Evolutionary conservation across 2,113 vertebrate species (phyloP).

Genomic region (Xenopus borealis): DNA sequence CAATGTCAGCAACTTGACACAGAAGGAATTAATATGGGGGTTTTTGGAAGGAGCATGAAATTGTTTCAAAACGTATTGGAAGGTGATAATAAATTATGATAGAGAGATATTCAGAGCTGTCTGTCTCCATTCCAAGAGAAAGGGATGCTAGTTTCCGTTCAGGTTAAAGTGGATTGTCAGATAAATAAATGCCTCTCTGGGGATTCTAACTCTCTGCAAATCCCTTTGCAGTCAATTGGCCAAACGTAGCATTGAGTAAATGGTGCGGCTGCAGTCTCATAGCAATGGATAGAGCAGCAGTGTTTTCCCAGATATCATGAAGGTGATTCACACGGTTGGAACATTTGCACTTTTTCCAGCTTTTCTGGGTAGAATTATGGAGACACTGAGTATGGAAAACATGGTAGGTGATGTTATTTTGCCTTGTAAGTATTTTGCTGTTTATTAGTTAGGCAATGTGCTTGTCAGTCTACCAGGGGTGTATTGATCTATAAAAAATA

Average conservation of each 20-base stretch:
- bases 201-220: constrained; percentile 28
- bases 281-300: constrained; percentile 46
- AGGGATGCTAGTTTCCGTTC: constrained; percentile 1
- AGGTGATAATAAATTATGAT: constrained; percentile 5
- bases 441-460: neutral
- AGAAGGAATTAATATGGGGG: too few species aligned
- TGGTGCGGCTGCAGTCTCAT: constrained; percentile 24
- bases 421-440: neutral
- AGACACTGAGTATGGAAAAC: constrained; percentile 21
- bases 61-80: too few species aligned
- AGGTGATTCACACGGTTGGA: constrained; percentile 22
- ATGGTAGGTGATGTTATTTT: constrained; percentile 21
- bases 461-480: too few species aligned
- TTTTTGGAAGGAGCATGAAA: too few species aligned
- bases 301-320: constrained; percentile 43
- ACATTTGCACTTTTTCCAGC: constrained; percentile 3
- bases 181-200: constrained; percentile 19
- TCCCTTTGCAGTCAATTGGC: constrained; percentile 39
- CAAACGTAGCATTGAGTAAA: constrained; percentile 14
- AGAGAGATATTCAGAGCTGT: constrained; percentile 3
- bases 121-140: constrained; percentile 5
- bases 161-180: constrained; percentile 27
- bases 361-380: constrained; percentile 12
- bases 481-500: too few species aligned
- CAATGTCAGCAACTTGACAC: too few species aligned